Base-by-base conservation (phyloP, 2,888 invertebrate species). In the Thereva unica region DNA sequence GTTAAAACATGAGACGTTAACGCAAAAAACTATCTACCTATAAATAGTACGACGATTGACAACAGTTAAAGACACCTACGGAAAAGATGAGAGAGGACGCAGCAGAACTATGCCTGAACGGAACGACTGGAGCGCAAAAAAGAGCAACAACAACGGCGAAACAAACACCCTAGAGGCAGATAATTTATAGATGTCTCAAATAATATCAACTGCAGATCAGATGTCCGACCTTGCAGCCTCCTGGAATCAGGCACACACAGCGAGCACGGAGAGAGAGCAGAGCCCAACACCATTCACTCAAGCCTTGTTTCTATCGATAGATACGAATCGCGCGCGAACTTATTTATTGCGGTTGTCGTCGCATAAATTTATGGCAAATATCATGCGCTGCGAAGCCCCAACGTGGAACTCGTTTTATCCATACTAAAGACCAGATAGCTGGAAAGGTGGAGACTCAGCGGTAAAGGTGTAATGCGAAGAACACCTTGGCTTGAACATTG, bases 281-380 rank as follows among this genome's bases (percentile, higher is more conserved):
- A 52, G 5, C 59, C 40, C 37, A 47, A 40, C 45, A 50, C 50
- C 61, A 61, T 10, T 49, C 61, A 61, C 50, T 61, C 61, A 61
- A 41, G n/a, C 42, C 64, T 64, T 64, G 64, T 64, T 64, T 54
- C 45, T 64, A 64, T 64, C 64, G 54, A 64, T 64, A 53, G 64
- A 64, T 64, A 64, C 53, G 34, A 42, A 64, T 64, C 64, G 53
- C 45, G 23, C 23, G 53, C 53, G 45, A 44, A 53, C 54, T 54
- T 64, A 64, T 64, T 64, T 64, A 64, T 64, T 53, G 53, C 53
- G 38, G 64, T 53, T 64, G 64, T 64, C 64, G 42, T 53, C 45
- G 35, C 52, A 64, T 53, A 64, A 64, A 64, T 53, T 45, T 64
- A 54, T 64, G 52, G 44, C 23, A 64, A 40, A 40, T 61, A 41